Evolutionary conservation across 2,888 invertebrate genomes (phyloP).

Genomic region (Lycaena phlaeas): DNA sequence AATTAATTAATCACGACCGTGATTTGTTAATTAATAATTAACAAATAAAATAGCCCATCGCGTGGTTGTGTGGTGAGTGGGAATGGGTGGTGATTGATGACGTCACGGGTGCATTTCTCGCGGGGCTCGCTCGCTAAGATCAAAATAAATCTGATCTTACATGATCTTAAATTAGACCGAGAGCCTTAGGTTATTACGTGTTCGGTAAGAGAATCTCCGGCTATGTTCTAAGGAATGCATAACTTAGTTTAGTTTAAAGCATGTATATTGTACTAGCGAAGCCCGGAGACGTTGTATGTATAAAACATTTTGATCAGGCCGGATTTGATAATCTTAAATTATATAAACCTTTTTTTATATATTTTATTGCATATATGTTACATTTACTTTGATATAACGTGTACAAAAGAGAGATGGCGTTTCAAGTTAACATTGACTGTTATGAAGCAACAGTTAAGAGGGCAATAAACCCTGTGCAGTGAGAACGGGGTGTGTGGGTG

Average conservation of each 20-base stretch:
- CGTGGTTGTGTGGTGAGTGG: background rate
- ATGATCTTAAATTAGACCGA: slow-evolving; percentile 3
- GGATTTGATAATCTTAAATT: too few relatives aligned
- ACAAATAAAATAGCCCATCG: background rate
- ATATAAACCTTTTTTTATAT: too few relatives aligned
- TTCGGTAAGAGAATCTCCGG: background rate
- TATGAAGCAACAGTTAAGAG: slow-evolving; percentile 34
- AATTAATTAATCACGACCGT: too few relatives aligned
- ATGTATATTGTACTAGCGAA: too few relatives aligned
- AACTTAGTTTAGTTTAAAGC: too few relatives aligned
- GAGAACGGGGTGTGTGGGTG: slow-evolving; percentile 47
- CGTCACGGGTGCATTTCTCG: background rate
- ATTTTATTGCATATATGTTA: too few relatives aligned
- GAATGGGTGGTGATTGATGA: background rate
- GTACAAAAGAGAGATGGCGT: slow-evolving; percentile 6
- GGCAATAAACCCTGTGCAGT: slow-evolving; percentile 49
- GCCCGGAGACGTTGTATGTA: too few relatives aligned
- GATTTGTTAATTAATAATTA: too few relatives aligned
- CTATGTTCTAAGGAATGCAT: background rate
- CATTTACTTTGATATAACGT: too few relatives aligned
- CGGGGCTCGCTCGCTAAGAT: background rate
- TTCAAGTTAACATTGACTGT: slow-evolving; percentile 15
- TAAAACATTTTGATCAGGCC: too few relatives aligned
- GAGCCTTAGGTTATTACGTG: background rate
- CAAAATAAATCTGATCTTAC: background rate